Conservation (phyloP, 1,140 invertebrate genomes). For the Drosophila melanogaster region DNA sequence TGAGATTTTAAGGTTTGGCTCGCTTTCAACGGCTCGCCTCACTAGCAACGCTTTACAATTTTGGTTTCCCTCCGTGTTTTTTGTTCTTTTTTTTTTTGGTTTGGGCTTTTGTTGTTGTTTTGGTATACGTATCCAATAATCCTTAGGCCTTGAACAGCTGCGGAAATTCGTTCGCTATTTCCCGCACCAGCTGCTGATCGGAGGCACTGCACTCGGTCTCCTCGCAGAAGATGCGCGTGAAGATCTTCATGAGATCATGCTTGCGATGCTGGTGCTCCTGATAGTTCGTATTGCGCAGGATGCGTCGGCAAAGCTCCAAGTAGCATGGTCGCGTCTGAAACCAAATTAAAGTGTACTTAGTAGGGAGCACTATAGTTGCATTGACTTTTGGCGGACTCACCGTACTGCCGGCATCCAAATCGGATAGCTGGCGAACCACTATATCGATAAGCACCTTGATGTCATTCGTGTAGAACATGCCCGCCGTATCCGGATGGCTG, state of each 20-base stretch:
- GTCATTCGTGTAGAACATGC: constrained; percentile 96
- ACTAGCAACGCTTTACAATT: constrained; percentile 77
- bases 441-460: constrained; percentile 96
- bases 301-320: constrained; percentile 90
- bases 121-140: background rate
- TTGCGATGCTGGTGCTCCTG: constrained; percentile 90
- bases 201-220: constrained; percentile 89
- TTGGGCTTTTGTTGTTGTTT: constrained; percentile 7
- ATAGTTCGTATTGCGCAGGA: constrained; percentile 91
- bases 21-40: constrained; percentile 60
- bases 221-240: constrained; percentile 93
- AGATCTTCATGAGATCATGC: constrained; percentile 91
- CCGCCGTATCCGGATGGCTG: constrained; percentile 89
- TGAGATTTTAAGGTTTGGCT: constrained; percentile 55
- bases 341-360: background rate
- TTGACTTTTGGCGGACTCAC: constrained; percentile 85
- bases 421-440: constrained; percentile 93
- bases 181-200: constrained; percentile 91
- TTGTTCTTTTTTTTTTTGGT: constrained; percentile 6
- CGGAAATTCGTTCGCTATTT: constrained; percentile 94
- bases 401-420: constrained; percentile 94
- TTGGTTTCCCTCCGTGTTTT: constrained; percentile 31
- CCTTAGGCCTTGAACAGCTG: constrained; percentile 89
- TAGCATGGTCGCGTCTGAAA: constrained; percentile 89
- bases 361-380: background rate